Conservation (phyloP, 1,140 invertebrate species). For the Calycopis cecrops region DNA sequence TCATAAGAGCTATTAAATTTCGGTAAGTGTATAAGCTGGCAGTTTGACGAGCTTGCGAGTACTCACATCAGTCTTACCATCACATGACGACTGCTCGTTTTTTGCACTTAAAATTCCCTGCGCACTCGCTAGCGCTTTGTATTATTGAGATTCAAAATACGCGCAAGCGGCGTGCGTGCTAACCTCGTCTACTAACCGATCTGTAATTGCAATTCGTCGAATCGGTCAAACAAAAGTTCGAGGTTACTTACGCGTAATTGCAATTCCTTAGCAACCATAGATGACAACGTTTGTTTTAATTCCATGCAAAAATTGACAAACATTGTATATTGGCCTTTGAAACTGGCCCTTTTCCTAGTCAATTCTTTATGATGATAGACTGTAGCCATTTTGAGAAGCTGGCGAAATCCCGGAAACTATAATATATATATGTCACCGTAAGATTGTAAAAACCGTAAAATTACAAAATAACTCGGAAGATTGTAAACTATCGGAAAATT, state of each 20-base stretch:
- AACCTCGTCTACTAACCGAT: conserved; percentile 10
- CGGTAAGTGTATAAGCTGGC: conserved; percentile 10
- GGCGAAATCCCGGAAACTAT: no score
- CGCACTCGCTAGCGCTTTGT: no score
- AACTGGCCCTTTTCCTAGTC: no score
- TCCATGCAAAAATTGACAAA: neutral
- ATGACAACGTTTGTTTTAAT: neutral
- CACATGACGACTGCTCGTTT: neutral
- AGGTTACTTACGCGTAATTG: conserved; percentile 2
- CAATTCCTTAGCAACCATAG: no score
- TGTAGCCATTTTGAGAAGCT: no score
- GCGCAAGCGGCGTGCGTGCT: neutral
- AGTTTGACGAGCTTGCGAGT: conserved; percentile 1
- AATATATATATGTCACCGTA: no score
- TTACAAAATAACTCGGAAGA: no score
- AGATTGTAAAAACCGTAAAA: no score
- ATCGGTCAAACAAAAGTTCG: conserved; percentile 14
- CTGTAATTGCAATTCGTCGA: conserved; percentile 15
- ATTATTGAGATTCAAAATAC: no score
- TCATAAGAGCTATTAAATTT: conserved; percentile 13
- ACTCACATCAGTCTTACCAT: conserved; percentile 1
- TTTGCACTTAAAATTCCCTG: neutral
- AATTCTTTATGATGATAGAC: no score
- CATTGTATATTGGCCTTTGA: neutral
- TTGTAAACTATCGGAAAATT: no score